Evolutionary conservation across 2,113 vertebrate species (phyloP), one percentile per base, ranked within the genome.

Genomic region (Pyxicephalus adspersus): DNA sequence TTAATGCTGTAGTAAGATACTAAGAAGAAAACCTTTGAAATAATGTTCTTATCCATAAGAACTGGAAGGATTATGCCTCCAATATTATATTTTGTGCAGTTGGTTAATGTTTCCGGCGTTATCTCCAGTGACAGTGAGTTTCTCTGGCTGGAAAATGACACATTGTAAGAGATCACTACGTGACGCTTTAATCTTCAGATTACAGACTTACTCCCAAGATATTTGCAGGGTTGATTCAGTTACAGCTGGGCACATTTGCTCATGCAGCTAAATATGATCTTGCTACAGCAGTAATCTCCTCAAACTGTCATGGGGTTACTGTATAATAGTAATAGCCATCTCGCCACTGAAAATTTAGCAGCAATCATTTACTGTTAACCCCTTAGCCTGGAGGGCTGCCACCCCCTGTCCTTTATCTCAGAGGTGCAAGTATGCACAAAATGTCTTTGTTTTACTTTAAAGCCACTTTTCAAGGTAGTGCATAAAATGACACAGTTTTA

Each of bases 131-230:
- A 77, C 81, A 76, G 51, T 66, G 52, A 80, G 72, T 3, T 84
- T 22, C 67, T 84, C 83, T 54, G 77, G 75, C 16, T 25, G 61
- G 50, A 81, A 85, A 86, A 83, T 74, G 83, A 88, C 83, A 68
- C 20, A 72, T 83, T 65, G 34, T 20, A 51, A 80, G 7, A 0
- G 0, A 85, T 86, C 86, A 79, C 74, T 86, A 84, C 18, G 64
- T 83, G 63, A 72, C 23, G 2, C 73, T 84, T 31, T 83, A 61
- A 85, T 86, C 74, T 81, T 83, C 72, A 71, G 67, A 84, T 86
- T 83, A 72, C 58, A 83, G 58, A 19, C 77, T 61, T 80, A 15
- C 5, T 84, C 2, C 6, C 79, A 55, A 68, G 70, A 74, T 76
- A n/a, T 67, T 80, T 84, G 28, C 16, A 79, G 57, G 75, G 82